Evolutionary conservation across 2,113 vertebrate species (phyloP), one percentile per base, ranked within the genome.

Genomic region (Excalfactoria chinensis): DNA sequence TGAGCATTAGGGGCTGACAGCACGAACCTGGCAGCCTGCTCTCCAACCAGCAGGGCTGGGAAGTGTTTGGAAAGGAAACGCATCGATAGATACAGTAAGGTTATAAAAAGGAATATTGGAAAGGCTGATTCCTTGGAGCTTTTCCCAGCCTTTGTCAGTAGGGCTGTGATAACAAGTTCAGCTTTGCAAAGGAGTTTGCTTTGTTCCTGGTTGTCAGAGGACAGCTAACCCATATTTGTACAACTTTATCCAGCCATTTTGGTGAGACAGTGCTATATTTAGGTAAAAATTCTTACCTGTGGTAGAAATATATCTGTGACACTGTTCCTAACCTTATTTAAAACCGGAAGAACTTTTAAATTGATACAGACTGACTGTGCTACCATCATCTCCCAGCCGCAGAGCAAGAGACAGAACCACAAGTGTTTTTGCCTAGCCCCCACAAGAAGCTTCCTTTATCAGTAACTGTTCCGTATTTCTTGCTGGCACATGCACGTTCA

Each of bases 91-190:
- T 62, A 9, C 5, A 49, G 48, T 34, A 34, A 30, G 35, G 64
- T 34, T 63, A 60, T 25, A 40, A 37, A 85, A 83, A 83, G 44
- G 20, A 1, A 0, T n/a, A 43, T 60, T n/a, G 37, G 8, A 79
- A 75, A 48, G 64, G 35, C 9, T 22, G 72, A 73, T 70, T 90
- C 72, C 49, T 43, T 80, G 84, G 80, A 84, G 68, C 35, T 90
- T 25, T 48, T 90, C 44, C 35, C 49, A 92, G 37, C 56, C 56
- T 56, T n/a, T 56, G 67, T 44, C 35, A 83, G 69, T 21, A 72
- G 37, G n/a, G 28, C 55, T 92, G 73, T 69, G 55, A 48, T 72
- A 82, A 76, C 25, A 90, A 86, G 4, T 22, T 82, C 13, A 32
- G 32, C 41, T 85, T 74, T 78, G 69, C 43, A 34, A 68, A 75